A percentile compares a stretch with the other conserved stretches of the same genome.
phyloP scores from a whole-genome alignment of 2,888 invertebrate species.

The Caenorhabditis wallacei region DNA sequence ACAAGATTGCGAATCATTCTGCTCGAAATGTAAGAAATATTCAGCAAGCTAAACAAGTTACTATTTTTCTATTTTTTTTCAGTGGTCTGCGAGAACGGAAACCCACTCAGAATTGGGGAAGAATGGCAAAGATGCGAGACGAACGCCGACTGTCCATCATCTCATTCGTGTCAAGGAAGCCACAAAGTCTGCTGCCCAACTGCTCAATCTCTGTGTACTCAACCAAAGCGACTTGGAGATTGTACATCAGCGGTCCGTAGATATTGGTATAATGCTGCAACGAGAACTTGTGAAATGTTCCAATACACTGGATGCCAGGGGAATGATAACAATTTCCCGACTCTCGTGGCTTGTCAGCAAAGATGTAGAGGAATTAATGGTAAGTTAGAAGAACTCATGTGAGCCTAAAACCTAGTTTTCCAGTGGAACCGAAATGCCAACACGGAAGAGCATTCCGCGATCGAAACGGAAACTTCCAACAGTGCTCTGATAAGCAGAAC shows the following conservation, averaged over 20 bases:
- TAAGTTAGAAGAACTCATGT: conserved; percentile 24
- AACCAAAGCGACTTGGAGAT: conserved; percentile 80
- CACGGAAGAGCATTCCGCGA: conserved; percentile 81
- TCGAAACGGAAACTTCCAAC: conserved; percentile 75
- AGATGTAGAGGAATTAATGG: conserved; percentile 78
- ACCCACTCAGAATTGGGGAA: conserved; percentile 79
- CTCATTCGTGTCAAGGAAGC: conserved; percentile 76
- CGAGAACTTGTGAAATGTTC: conserved; percentile 78
- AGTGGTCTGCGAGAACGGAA: conserved; percentile 81
- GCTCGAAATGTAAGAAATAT: conserved; percentile 75
- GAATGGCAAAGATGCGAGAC: conserved; percentile 81
- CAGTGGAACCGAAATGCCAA: conserved; percentile 80
- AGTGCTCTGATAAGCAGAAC: conserved; percentile 75
- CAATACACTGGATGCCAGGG: conserved; percentile 76
- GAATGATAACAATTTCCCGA: conserved; percentile 79
- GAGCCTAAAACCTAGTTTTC: conserved; percentile 17
- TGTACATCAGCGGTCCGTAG: conserved; percentile 78
- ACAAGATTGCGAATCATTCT: conserved; percentile 80
- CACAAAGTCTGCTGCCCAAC: conserved; percentile 82
- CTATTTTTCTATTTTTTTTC: too few relatives aligned
- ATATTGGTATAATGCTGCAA: conserved; percentile 81
- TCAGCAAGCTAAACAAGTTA: too few relatives aligned
- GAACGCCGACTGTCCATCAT: conserved; percentile 76
- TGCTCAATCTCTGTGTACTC: conserved; percentile 80
- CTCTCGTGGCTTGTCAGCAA: conserved; percentile 78